Base-by-base conservation (phyloP, 2,113 vertebrate species). In the Tamias sibiricus region DNA sequence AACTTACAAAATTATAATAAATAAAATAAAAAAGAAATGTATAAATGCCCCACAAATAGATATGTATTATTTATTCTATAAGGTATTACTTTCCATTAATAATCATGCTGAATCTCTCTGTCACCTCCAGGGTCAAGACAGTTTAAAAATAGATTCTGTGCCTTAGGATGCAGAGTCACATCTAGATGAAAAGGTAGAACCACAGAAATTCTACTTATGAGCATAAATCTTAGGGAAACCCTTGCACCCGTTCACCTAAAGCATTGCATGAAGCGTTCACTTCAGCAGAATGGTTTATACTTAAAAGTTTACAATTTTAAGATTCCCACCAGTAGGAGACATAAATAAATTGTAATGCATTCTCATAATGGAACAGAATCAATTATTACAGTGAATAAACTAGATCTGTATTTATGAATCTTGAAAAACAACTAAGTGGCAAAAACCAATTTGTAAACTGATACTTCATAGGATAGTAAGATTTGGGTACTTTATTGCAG, bases 241-340 rank as follows among this genome's bases (percentile, higher is more conserved):
- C 47, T 91, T 83, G 49, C 5, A 44, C 0, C 4, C 54, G 0
- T 52, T 40, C 16, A 62, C 19, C 37, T 76, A 77, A 92, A 64
- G 42, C 42, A 77, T 30, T 8, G n/a, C 9, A 42, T 24, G 74
- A 44, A 7, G 11, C 19, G 14, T 72, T 90, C 76, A 75, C 19
- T 24, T 1, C 6, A 44, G 19, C 64, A 69, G n/a, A 24, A 49
- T 66, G 28, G n/a, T 35, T 57, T 80, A 26, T 37, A 62, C n/a
- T 84, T 62, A n/a, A 47, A 95, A 30, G 44, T 62, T 86, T 79
- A 54, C 13, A 64, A 59, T 71, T 92, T 92, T 20, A 91, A 80
- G 80, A 95, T 81, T 19, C 2, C 52, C 52, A 37, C 44, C 8
- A 32, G 20, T 62, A 87, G 49, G 28, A 90, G 3, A 76, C 59